Evolutionary conservation across 2,797 vertebrate species (phyloP), one percentile per base, ranked within the genome.

Genomic region (Tokudaia muenninki): DNA sequence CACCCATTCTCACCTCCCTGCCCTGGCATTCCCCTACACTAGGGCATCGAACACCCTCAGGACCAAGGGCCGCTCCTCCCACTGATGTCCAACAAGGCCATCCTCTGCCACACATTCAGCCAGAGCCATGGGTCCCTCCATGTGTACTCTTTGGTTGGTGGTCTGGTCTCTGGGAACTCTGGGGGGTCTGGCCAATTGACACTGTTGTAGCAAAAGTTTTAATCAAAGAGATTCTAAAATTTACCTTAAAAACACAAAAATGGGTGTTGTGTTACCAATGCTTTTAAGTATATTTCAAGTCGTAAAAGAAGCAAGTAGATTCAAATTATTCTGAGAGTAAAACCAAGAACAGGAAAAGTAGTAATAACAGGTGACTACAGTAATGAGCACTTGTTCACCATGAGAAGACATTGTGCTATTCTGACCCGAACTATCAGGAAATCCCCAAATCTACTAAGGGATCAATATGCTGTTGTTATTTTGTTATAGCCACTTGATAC

Each of bases 141-240:
- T 59, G 57, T 59, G 57, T 59, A 8, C 57, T 59, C 57, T 22
- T 22, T 59, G 57, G 57, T 59, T 59, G 21, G 57, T 22, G 21
- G 21, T 59, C 57, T 21, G 21, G 57, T 22, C 21, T 21, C 57
- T 6, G 21, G 57, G 6, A 22, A 21, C 57, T 24, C 21, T 2
- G 6, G 57, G 21, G 17, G 57, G 57, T 21, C 57, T 59, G 6
- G 57, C 21, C 7, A 6, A 21, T 59, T 24, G 57, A 59, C 21
- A 59, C 57, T 59, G 57, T 22, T 57, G 12, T 55, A 80, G 41
- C 65, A 29, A 81, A 82, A 61, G 12, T 87, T 44, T 34, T 70
- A 90, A 83, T 81, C 29, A 50, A 47, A 79, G 41, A 93, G 13
- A 74, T 93, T 84, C 94, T 10, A 94, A 94, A 95, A 7, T n/a